These are phyloP conservation scores for Peucedramus taeniatus DNA, from an alignment of 2,113 vertebrate species.

Conservation along the genomic window DNA sequence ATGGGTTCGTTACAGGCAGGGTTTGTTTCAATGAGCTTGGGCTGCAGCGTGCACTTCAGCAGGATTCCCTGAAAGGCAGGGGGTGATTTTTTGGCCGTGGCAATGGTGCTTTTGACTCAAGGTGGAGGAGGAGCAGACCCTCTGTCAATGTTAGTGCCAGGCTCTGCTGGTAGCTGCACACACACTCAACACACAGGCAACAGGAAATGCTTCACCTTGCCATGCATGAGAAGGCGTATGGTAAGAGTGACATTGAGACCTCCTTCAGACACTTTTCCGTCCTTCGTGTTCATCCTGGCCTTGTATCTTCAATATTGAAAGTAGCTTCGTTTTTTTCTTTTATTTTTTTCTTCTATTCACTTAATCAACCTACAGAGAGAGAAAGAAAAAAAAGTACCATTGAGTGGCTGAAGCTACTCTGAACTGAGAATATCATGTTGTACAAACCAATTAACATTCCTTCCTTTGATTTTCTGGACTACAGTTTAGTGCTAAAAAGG, in stretches of 20 bases:
- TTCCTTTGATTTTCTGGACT: slow-evolving; percentile 15
- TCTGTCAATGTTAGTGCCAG: background rate
- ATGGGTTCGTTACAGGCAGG: accelerated
- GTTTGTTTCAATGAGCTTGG: background rate
- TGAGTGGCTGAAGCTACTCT: slow-evolving; percentile 28
- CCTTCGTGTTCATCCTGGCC: slow-evolving; percentile 73
- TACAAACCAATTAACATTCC: slow-evolving; percentile 38
- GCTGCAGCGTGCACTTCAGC: background rate
- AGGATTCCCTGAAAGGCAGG: background rate
- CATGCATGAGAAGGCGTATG: slow-evolving; percentile 89
- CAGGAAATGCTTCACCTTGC: slow-evolving; percentile 80
- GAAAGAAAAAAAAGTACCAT: background rate
- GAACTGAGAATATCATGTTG: background rate
- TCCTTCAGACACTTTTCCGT: slow-evolving; percentile 80
- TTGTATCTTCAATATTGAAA: slow-evolving; percentile 44
- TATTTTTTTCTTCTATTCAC: background rate
- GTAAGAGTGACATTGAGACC: slow-evolving; percentile 87
- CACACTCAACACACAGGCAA: background rate
- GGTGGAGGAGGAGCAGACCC: background rate
- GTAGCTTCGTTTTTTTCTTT: slow-evolving; percentile 38
- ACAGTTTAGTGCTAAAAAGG: background rate
- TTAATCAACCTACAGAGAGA: slow-evolving; percentile 71
- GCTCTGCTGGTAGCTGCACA: background rate
- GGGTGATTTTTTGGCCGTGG: background rate
- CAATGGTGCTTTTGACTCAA: background rate